Evolutionary conservation across 2,113 vertebrate species (phyloP).

Genomic region (Anser cygnoides): DNA sequence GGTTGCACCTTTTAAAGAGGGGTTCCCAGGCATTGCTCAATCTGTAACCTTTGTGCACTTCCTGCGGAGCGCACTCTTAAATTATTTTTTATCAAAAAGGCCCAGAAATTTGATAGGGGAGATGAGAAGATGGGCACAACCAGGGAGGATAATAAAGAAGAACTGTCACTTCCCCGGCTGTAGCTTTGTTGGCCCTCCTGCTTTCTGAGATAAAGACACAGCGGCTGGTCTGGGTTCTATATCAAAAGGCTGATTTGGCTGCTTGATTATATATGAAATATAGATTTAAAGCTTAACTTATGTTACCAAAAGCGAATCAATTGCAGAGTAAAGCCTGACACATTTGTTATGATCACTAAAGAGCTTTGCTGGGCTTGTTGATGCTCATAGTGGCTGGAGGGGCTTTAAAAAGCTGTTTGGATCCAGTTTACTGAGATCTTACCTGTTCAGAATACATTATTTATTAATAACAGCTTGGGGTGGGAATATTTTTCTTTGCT

Average conservation of each 20-base stretch:
- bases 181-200: constrained; percentile 73
- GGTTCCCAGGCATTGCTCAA: constrained; percentile 47
- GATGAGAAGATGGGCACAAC: constrained; percentile 66
- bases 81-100: constrained; percentile 72
- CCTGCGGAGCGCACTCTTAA: constrained; percentile 31
- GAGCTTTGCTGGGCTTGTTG: constrained; percentile 47
- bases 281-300: constrained; percentile 72
- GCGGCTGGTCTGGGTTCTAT: constrained; percentile 57
- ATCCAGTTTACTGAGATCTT: neutral
- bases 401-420: constrained; percentile 42
- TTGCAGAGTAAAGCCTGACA: constrained; percentile 49
- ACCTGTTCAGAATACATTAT: neutral
- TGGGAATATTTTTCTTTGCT: neutral
- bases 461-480: neutral
- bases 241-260: constrained; percentile 71
- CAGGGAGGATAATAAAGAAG: constrained; percentile 66
- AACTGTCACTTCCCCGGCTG: constrained; percentile 69
- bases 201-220: constrained; percentile 73
- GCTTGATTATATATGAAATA: constrained; percentile 74
- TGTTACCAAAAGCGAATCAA: constrained; percentile 61
- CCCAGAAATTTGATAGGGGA: constrained; percentile 72
- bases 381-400: constrained; percentile 28
- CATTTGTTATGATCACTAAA: constrained; percentile 54
- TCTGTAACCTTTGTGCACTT: neutral
- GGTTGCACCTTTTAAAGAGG: neutral